Evolutionary conservation across 2,797 vertebrate species (phyloP), one percentile per base, ranked within the genome.

Genomic region (Sebastes wilsoni): DNA sequence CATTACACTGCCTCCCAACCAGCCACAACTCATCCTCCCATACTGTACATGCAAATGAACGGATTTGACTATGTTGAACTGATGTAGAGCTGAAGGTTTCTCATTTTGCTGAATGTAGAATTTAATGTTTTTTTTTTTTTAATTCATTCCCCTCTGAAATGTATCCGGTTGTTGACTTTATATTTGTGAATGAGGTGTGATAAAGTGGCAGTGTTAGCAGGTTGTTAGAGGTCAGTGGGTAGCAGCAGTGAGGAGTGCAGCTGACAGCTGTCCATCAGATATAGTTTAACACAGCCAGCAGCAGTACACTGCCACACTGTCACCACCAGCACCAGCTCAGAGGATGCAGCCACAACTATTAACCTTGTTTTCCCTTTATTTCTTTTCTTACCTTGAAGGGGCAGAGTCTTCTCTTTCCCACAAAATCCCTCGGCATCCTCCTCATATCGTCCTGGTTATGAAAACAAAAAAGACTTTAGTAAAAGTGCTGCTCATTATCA

Each of bases 1-100:
- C 96, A 96, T 91, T 95, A 95, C 97, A 97, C 97, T 98, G 97
- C 97, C 97, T 86, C 83, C 95, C 90, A 88, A 90, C 96, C 95
- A 90, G 88, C 61, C 36, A 73, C 93, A 66, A 12, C 49, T 58
- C 75, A 4, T 0, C 38, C 59, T 25, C 27, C 32, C 12, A 5
- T 22, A 46, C 46, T 20, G 36, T 12, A 2, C 1, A 62, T 76
- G 85, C 79, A 87, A 84, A 88, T 68, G 6, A 4, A 1, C 20
- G 16, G 36, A 67, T 87, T 83, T 69, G 67, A 84, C 73, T 64
- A 11, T 5, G 34, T 8, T 42, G 32, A 52, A 16, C 46, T 28
- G 8, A 75, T 58, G 23, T 14, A 22, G 65, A 70, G 73, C 59
- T 25, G 25, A 46, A 20, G 38, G 7, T 22, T 66, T 49, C 20